These are phyloP conservation scores for Acipenser ruthenus DNA, from an alignment of 2,797 vertebrate species.

Conservation along the genomic window DNA sequence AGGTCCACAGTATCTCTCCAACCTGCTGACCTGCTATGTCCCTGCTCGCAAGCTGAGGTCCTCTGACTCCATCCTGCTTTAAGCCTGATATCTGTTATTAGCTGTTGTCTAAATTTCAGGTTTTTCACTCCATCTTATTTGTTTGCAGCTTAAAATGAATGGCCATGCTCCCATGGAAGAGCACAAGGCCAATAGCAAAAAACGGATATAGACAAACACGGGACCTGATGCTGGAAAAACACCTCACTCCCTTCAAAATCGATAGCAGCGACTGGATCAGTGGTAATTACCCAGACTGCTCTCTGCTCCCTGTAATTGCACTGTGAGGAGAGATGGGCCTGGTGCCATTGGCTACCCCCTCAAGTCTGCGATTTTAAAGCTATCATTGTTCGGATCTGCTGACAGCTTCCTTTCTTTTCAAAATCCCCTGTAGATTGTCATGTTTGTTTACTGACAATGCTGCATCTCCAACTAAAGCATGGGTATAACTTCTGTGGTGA, in stretches of 20 bases:
- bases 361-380: constrained; percentile 23
- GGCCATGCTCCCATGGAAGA: neutral
- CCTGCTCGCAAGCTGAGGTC: too few species aligned
- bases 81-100: too few species aligned
- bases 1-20: too few species aligned
- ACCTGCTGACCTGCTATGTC: too few species aligned
- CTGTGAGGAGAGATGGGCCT: constrained; percentile 50
- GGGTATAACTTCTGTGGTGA: neutral
- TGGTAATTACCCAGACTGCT: constrained; percentile 45
- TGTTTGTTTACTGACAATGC: constrained; percentile 26
- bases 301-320: constrained; percentile 50
- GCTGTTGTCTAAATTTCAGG: too few species aligned
- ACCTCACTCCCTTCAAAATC: constrained; percentile 15
- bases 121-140: too few species aligned
- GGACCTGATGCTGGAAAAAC: neutral
- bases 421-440: constrained; percentile 15
- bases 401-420: constrained; percentile 18
- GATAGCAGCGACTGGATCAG: constrained; percentile 39
- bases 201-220: constrained; percentile 7
- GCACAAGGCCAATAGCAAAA: constrained; percentile 13
- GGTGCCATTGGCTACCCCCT: constrained; percentile 24
- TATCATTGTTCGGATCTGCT: constrained; percentile 35
- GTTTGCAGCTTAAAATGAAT: too few species aligned
- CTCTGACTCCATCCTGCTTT: too few species aligned
- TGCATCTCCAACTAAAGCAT: neutral